A percentile compares a stretch with the other conserved stretches of the same genome.
Evolutionary conservation across 2,113 vertebrate genomes (phyloP).

Genomic region (Saguinus imperator): DNA sequence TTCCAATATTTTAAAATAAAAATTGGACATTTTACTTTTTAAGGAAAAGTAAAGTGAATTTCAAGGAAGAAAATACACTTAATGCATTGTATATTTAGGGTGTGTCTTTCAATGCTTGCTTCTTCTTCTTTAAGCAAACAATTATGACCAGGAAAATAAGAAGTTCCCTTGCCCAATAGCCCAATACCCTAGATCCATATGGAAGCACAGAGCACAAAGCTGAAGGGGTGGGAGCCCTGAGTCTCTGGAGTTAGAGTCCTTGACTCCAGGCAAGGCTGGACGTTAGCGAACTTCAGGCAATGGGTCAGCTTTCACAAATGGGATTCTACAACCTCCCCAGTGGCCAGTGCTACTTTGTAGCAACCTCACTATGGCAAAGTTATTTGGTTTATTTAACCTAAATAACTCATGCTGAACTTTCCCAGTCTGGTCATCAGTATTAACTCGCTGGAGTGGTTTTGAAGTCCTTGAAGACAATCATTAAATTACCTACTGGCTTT

Average conservation of each 20-base stretch:
- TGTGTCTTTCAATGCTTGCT: neutral
- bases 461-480: neutral
- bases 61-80: neutral
- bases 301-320: neutral
- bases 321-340: neutral
- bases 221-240: neutral
- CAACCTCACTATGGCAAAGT: neutral
- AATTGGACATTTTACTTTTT: neutral
- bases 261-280: neutral
- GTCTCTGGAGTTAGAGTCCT: neutral
- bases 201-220: neutral
- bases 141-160: neutral
- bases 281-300: neutral
- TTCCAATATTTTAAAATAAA: slow-evolving; percentile 37
- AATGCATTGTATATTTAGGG: neutral
- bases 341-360: neutral
- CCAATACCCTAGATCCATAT: neutral
- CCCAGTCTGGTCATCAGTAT: neutral
- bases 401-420: neutral
- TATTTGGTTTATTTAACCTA: slow-evolving; percentile 36
- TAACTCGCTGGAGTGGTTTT: neutral
- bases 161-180: neutral
- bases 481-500: neutral
- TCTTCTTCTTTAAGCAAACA: neutral
- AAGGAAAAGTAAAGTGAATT: neutral